phyloP scores from a whole-genome alignment of 2,797 vertebrate species.

The Cynopterus sphinx region DNA sequence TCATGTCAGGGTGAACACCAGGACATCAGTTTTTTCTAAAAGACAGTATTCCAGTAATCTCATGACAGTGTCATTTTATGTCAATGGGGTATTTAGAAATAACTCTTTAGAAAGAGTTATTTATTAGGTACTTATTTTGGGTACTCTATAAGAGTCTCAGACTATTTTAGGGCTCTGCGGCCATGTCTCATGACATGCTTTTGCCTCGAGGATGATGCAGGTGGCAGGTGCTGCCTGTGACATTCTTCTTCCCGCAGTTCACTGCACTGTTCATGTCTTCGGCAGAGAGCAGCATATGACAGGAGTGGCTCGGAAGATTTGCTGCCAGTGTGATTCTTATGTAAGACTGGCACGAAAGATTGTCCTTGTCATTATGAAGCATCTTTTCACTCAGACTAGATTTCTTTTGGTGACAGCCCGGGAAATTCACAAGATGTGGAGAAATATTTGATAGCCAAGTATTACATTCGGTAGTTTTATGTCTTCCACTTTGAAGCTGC shows the following conservation, averaged over 20 bases:
- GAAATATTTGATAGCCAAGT: neutral
- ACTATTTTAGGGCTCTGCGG: constrained; percentile 67
- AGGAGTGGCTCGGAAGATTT: neutral
- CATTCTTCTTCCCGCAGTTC: neutral
- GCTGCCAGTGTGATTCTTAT: constrained; percentile 17
- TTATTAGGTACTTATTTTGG: constrained; percentile 72
- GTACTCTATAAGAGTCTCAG: constrained; percentile 64
- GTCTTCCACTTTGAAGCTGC: neutral
- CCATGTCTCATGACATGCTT: constrained; percentile 59
- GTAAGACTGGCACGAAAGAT: neutral
- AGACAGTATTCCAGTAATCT: constrained; percentile 43
- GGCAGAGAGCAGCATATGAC: constrained; percentile 6
- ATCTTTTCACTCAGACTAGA: constrained; percentile 19
- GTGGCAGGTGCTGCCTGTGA: constrained; percentile 62
- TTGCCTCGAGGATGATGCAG: constrained; percentile 49
- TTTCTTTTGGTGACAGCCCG: neutral
- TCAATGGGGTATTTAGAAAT: too few relatives aligned
- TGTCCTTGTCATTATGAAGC: neutral
- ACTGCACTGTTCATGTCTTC: neutral
- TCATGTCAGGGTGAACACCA: constrained; percentile 54
- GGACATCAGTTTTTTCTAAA: neutral
- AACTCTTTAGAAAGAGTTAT: constrained; percentile 64
- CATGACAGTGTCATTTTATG: constrained; percentile 63
- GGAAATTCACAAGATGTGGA: neutral
- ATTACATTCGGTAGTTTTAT: neutral